A percentile compares a stretch with the other conserved stretches of the same genome.
phyloP scores from a whole-genome alignment of 2,113 vertebrate genomes.

The Bubo bubo region DNA sequence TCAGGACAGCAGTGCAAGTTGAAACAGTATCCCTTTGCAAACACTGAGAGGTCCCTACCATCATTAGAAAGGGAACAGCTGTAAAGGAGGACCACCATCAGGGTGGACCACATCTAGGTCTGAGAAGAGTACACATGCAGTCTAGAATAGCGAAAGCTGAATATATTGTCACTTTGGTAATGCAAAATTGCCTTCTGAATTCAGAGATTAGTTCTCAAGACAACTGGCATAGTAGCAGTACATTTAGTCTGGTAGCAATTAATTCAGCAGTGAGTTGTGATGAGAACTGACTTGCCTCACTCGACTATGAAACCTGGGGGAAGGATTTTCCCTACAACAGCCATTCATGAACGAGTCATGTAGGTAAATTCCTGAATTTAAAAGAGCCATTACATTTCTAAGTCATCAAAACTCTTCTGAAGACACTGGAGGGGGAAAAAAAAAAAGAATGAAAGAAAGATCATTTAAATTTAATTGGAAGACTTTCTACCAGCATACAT shows the following conservation, averaged over 20 bases:
- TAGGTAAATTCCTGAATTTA: background rate
- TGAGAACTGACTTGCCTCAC: background rate
- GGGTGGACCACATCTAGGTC: background rate
- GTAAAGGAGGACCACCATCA: background rate
- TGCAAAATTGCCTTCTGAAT: background rate
- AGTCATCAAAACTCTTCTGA: background rate
- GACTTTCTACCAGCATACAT: background rate
- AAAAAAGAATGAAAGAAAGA: no score
- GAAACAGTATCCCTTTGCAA: slow-evolving; percentile 9
- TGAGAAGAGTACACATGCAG: background rate
- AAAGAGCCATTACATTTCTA: background rate
- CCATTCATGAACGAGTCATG: background rate
- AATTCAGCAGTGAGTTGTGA: background rate
- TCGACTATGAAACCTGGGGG: background rate
- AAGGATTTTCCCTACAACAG: background rate
- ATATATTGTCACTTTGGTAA: background rate
- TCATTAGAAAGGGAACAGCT: background rate
- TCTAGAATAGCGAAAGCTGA: background rate
- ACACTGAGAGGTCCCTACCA: background rate
- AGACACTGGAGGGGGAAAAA: rapidly evolving
- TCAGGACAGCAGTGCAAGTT: background rate
- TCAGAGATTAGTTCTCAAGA: background rate
- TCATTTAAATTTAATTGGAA: background rate
- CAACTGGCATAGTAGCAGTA: background rate
- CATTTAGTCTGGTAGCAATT: background rate